phyloP scores from a whole-genome alignment of 2,797 vertebrate genomes.

The Prionace glauca region DNA sequence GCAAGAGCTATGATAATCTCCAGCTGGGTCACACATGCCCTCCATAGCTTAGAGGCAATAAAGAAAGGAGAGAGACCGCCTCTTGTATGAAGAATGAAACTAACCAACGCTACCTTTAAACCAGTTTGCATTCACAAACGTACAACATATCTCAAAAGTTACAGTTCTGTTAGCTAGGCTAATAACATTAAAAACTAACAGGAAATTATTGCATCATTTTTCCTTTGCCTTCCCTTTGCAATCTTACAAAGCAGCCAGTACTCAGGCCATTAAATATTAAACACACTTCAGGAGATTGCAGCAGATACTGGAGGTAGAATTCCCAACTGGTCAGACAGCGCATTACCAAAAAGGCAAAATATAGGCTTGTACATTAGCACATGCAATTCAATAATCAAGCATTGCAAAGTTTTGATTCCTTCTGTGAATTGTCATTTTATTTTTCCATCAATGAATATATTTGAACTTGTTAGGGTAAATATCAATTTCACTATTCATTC shows the following conservation, averaged over 20 bases:
- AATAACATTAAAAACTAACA: neutral
- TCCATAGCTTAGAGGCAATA: conserved; percentile 31
- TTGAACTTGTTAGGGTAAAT: neutral
- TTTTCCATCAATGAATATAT: neutral
- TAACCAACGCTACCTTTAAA: neutral
- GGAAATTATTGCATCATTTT: conserved; percentile 12
- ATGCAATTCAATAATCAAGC: neutral
- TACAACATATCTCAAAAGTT: neutral
- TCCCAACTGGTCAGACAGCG: conserved; percentile 8
- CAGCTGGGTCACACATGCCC: conserved; percentile 15
- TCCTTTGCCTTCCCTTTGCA: neutral
- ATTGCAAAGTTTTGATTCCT: neutral
- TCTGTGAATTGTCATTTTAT: neutral
- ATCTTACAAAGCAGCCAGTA: conserved; percentile 13
- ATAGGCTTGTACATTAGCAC: neutral
- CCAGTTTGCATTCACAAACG: neutral
- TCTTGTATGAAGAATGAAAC: neutral
- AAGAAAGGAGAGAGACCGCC: neutral
- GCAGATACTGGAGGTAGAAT: conserved; percentile 31
- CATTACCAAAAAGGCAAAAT: neutral
- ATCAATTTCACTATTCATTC: neutral
- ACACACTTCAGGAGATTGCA: neutral
- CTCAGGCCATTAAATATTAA: conserved; percentile 30
- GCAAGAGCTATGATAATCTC: conserved; percentile 19
- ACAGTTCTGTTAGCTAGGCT: neutral